phyloP scores from a whole-genome alignment of 2,113 vertebrate genomes.

The Morone chrysops region DNA sequence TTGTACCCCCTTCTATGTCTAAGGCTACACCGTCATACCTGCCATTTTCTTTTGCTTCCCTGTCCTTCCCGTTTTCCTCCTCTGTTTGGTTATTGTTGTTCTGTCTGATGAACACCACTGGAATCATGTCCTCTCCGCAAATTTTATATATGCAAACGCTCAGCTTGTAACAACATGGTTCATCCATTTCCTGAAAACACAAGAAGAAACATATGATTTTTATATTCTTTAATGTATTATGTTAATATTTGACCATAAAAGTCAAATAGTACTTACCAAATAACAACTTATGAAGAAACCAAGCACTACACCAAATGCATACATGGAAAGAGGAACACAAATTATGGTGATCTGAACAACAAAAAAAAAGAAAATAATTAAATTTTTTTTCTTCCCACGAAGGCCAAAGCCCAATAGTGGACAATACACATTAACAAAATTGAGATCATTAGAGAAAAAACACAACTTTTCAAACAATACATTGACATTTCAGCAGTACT shows the following conservation, averaged over 20 bases:
- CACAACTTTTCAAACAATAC: too few species aligned
- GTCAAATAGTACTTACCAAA: neutral
- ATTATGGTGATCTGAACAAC: neutral
- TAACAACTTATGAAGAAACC: fast-evolving
- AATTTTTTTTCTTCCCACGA: too few species aligned
- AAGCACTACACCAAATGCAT: fast-evolving
- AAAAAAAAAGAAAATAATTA: too few species aligned
- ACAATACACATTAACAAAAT: too few species aligned
- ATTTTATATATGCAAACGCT: neutral
- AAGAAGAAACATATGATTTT: neutral
- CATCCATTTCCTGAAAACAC: neutral
- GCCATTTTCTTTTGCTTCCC: neutral
- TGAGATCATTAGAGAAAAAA: too few species aligned
- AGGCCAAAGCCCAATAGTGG: too few species aligned
- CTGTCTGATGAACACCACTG: slow-evolving; percentile 24
- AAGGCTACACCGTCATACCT: neutral
- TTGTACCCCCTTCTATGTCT: neutral
- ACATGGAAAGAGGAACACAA: fast-evolving
- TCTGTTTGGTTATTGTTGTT: slow-evolving; percentile 6
- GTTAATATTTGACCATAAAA: neutral
- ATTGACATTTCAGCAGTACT: too few species aligned
- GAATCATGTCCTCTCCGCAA: neutral
- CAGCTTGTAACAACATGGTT: neutral
- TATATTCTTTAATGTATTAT: neutral
- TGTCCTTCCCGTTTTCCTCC: neutral